These are phyloP conservation scores for Morpho helenor DNA, from an alignment of 2,888 invertebrate genomes.

Conservation along the genomic window DNA sequence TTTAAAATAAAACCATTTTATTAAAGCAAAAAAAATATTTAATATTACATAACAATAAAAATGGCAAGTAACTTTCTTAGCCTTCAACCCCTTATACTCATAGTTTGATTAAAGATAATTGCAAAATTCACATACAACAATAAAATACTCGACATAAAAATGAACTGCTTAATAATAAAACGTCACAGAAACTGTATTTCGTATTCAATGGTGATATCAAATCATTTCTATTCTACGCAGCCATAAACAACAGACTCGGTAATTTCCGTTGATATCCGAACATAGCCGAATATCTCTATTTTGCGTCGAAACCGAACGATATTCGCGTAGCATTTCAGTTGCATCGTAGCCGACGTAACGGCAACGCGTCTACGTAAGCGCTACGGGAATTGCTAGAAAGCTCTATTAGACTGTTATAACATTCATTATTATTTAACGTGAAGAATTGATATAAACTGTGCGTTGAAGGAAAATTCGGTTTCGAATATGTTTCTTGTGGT, in stretches of 20 bases:
- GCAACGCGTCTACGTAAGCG: conserved; percentile 24
- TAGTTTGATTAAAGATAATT: no score
- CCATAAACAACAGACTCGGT: conserved; percentile 55
- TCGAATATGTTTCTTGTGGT: conserved; percentile 7
- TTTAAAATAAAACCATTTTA: no score
- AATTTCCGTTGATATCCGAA: conserved; percentile 52
- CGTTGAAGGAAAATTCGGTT: neutral
- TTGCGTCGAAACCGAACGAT: conserved; percentile 38
- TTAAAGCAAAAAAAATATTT: no score
- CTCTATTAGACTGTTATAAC: conserved; percentile 4
- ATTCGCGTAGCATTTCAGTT: conserved; percentile 63
- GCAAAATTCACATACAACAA: no score
- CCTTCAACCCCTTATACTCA: no score
- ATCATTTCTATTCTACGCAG: conserved; percentile 26
- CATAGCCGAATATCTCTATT: conserved; percentile 47
- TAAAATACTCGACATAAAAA: no score
- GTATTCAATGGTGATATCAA: conserved; percentile 10
- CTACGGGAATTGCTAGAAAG: conserved; percentile 17
- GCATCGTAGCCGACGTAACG: conserved; percentile 57
- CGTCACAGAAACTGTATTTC: conserved; percentile 7
- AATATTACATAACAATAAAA: no score
- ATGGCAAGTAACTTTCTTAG: no score
- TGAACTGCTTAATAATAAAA: neutral
- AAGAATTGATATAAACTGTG: conserved; percentile 1
- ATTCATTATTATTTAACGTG: conserved; percentile 3